phyloP scores from a whole-genome alignment of 2,888 invertebrate species.

The Drosophila aldrichi region DNA sequence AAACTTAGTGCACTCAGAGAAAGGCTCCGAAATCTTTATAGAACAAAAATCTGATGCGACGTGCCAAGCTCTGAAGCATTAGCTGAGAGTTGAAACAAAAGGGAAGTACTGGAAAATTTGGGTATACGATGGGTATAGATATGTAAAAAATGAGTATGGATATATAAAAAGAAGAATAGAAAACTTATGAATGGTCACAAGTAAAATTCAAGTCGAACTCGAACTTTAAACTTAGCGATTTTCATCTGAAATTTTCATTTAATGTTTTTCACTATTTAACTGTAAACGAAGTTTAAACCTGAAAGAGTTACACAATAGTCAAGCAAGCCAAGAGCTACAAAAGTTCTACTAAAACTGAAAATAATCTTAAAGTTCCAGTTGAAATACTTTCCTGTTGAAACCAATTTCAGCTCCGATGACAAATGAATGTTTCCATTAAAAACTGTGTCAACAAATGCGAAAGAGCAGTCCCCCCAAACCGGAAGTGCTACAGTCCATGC shows the following conservation, averaged over 20 bases:
- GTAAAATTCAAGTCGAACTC: no score
- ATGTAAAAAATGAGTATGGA: no score
- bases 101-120: neutral
- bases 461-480: neutral
- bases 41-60: neutral
- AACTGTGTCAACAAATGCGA: conserved; percentile 3
- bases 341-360: neutral
- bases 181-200: no score
- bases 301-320: neutral
- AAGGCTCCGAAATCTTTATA: neutral
- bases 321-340: neutral
- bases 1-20: conserved; percentile 38
- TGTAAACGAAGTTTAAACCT: no score
- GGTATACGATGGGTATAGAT: neutral
- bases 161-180: no score
- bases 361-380: neutral
- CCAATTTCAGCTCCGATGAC: neutral
- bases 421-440: conserved; percentile 1
- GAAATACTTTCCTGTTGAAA: neutral
- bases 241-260: no score
- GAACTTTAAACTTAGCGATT: no score
- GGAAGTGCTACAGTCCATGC: no score
- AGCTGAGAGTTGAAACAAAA: neutral
- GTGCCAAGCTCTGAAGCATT: neutral
- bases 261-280: rapidly evolving